Evolutionary conservation across 2,113 vertebrate genomes (phyloP).

Genomic region (Trinectes maculatus): DNA sequence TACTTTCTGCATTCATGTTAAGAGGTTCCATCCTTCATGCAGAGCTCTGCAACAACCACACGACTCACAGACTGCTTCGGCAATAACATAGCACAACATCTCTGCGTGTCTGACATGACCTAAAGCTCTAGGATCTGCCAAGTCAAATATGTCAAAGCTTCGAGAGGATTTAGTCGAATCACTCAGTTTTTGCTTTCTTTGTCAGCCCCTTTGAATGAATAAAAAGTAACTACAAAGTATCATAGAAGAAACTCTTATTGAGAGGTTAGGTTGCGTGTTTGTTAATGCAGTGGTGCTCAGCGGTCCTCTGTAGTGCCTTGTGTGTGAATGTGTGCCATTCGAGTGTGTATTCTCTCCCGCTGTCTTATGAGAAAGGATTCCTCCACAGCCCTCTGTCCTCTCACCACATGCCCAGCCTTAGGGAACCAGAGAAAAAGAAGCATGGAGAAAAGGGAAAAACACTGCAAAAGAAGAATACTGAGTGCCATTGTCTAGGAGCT

Average conservation of each 20-base stretch:
- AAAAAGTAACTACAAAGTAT: slow-evolving; percentile 4
- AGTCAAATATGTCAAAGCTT: slow-evolving; percentile 43
- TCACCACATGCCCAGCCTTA: slow-evolving; percentile 33
- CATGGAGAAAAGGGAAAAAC: slow-evolving; percentile 12
- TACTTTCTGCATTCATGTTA: slow-evolving; percentile 12
- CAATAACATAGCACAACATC: slow-evolving; percentile 11
- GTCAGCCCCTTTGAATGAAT: not conserved
- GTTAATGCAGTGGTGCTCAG: slow-evolving; percentile 1
- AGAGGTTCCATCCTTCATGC: slow-evolving; percentile 1
- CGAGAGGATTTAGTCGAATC: not conserved
- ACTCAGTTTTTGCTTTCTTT: too few relatives aligned
- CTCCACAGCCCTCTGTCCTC: slow-evolving; percentile 42
- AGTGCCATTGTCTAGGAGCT: slow-evolving; percentile 45
- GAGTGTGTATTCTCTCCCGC: slow-evolving; percentile 13
- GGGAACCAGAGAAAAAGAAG: slow-evolving; percentile 24
- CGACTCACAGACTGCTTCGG: slow-evolving; percentile 6
- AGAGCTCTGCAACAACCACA: not conserved
- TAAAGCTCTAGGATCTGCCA: slow-evolving; percentile 50
- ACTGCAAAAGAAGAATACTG: slow-evolving; percentile 47
- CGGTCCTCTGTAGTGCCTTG: not conserved
- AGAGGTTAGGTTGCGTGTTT: not conserved
- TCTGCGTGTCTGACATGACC: slow-evolving; percentile 48
- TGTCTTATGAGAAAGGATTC: slow-evolving; percentile 31
- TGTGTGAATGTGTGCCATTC: slow-evolving; percentile 3
- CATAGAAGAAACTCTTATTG: not conserved